Conservation (phyloP, 2,797 vertebrate species). For the Coilia nasus region DNA sequence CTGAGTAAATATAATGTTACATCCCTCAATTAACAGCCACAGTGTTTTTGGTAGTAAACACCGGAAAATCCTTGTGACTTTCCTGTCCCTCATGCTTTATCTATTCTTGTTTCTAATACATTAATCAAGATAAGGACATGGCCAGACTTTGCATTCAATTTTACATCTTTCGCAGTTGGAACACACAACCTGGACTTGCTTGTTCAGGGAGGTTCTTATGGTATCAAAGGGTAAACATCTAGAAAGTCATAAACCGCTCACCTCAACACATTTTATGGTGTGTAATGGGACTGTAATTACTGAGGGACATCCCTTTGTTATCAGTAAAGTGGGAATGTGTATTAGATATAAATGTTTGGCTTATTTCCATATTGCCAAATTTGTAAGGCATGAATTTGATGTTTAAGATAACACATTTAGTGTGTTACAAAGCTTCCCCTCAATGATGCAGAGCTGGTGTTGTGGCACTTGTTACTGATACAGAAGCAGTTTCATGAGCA, state of each 20-base stretch:
- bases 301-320: slow-evolving; percentile 9
- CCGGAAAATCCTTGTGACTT: not conserved
- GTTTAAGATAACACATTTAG: not conserved
- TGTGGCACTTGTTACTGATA: not conserved
- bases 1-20: not conserved
- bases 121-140: slow-evolving; percentile 48
- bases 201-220: slow-evolving; percentile 25
- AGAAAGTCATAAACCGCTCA: slow-evolving; percentile 43
- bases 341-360: not conserved
- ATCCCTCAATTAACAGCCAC: not conserved
- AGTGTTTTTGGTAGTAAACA: not conserved
- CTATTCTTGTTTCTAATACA: slow-evolving; percentile 31
- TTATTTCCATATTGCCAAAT: no score
- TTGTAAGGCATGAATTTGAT: not conserved
- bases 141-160: slow-evolving; percentile 50
- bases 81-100: not conserved
- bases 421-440: not conserved
- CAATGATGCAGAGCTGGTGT: not conserved
- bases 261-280: slow-evolving; percentile 42
- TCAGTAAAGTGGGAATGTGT: slow-evolving; percentile 12
- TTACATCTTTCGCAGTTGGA: slow-evolving; percentile 62
- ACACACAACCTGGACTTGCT: slow-evolving; percentile 50
- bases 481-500: not conserved
- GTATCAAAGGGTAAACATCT: slow-evolving; percentile 54
- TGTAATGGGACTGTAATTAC: slow-evolving; percentile 48